These are phyloP conservation scores for Tragulus kanchil DNA, from an alignment of 2,113 vertebrate species.

Conservation along the genomic window DNA sequence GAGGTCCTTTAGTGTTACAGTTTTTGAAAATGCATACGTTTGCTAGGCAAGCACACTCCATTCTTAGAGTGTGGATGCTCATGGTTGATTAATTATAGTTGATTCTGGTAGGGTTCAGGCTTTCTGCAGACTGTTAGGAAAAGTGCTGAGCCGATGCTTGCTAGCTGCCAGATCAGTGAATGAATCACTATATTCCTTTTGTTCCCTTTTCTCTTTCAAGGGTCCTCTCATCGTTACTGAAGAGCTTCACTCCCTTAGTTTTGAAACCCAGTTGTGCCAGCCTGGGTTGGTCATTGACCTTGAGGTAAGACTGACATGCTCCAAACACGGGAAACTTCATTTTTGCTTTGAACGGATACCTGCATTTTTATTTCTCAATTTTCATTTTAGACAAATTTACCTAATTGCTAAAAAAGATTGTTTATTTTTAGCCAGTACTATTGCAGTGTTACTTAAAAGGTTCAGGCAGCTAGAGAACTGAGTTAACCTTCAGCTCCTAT, in stretches of 20 bases:
- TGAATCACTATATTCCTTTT: neutral
- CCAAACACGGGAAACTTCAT: neutral
- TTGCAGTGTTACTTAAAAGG: neutral
- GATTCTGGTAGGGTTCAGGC: neutral
- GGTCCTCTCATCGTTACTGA: slow-evolving; percentile 98
- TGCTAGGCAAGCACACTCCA: neutral
- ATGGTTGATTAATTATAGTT: neutral
- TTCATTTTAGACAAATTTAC: slow-evolving; percentile 5
- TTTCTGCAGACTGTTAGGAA: neutral
- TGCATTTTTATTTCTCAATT: neutral
- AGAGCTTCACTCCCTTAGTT: slow-evolving; percentile 97
- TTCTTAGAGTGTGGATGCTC: neutral
- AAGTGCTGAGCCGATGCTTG: neutral
- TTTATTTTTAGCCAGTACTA: neutral
- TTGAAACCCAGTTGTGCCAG: slow-evolving; percentile 96
- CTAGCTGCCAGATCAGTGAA: neutral
- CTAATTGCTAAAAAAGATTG: neutral
- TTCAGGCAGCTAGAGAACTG: neutral
- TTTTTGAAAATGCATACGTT: neutral
- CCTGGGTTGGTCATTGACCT: slow-evolving; percentile 93
- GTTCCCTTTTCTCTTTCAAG: slow-evolving; percentile 82
- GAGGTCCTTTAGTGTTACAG: neutral
- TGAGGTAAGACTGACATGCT: slow-evolving; percentile 89
- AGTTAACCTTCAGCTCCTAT: neutral
- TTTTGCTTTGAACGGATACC: neutral